Base-by-base conservation (phyloP, 2,113 vertebrate species). In the Lonchura striata region DNA sequence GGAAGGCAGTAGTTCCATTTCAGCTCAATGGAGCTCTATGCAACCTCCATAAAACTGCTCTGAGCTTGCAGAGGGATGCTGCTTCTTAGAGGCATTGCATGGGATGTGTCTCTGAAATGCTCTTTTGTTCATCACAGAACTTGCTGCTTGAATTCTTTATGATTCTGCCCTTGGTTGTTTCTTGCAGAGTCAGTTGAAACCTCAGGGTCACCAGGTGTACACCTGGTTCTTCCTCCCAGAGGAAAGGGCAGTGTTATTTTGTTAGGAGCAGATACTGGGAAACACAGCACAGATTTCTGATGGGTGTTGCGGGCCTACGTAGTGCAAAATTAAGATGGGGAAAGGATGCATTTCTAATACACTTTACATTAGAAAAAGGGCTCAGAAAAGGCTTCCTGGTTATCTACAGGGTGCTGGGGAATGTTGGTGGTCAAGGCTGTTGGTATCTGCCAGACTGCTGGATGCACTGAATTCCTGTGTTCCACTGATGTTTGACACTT, bases 21-120 rank as follows among this genome's bases (percentile, higher is more conserved):
- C 82, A 47, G 87, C 75, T 95, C 69, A 95, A 2, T 77, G 87
- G 79, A 95, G 87, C 71, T 42, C 91, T 97, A 10, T 97, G 82
- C 68, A 50, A 3, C 28, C 78, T 85, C 81, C 63, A 44, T 80
- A 88, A 95, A 94, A 81, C 44, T 49, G 10, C 50, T 74, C 42
- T 39, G 84, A 66, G 87, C 37, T 54, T 46, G 30, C 85, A 74
- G 49, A 47, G 47, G 74, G 81, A 28, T 0, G 4, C 65, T 87
- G 83, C 69, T 92, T 79, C 76, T 88, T 59, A 30, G 52, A 80
- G 50, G 42, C 50, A 23, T 79, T 33, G 35, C 72, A 19, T 61
- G 75, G 72, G 56, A 22, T 54, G 3, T n/a, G 42, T 16, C 39
- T 41, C 37, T 85, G 59, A 93, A 94, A 88, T 75, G 54, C 39